Evolutionary conservation across 2,888 invertebrate genomes (phyloP).

Genomic region (Chesias legatella): DNA sequence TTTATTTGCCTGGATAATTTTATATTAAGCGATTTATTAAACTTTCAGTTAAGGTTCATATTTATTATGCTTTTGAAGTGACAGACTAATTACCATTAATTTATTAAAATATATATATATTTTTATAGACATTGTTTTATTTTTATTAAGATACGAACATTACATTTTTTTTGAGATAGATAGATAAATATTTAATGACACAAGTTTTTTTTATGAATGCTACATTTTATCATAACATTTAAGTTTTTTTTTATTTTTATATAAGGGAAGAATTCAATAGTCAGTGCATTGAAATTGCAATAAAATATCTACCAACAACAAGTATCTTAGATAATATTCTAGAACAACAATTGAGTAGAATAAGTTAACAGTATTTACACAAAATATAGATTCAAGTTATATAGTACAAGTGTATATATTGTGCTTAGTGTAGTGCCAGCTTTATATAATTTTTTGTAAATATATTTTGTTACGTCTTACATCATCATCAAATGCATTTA

Average conservation of each 20-base stretch:
- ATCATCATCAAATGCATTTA: no score
- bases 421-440: slow-evolving; percentile 12
- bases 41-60: neutral
- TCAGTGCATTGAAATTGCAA: slow-evolving; percentile 19
- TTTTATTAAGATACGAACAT: slow-evolving; percentile 5
- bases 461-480: no score
- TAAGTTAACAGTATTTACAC: slow-evolving; percentile 47
- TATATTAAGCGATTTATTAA: neutral
- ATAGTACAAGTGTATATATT: slow-evolving; percentile 13
- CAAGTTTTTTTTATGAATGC: neutral
- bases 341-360: slow-evolving; percentile 29
- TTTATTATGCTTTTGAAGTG: slow-evolving; percentile 2
- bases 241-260: neutral
- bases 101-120: slow-evolving; percentile 9
- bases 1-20: slow-evolving; percentile 18
- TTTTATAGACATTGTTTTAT: slow-evolving; percentile 3
- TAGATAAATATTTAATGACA: slow-evolving; percentile 2
- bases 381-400: slow-evolving; percentile 14
- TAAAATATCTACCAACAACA: slow-evolving; percentile 17
- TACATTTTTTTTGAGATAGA: neutral
- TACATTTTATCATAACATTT: slow-evolving; percentile 1
- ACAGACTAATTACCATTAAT: neutral
- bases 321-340: slow-evolving; percentile 23
- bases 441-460: neutral
- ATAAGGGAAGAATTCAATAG: slow-evolving; percentile 5